phyloP scores from a whole-genome alignment of 1,140 invertebrate genomes.

The Ceratina australensis region DNA sequence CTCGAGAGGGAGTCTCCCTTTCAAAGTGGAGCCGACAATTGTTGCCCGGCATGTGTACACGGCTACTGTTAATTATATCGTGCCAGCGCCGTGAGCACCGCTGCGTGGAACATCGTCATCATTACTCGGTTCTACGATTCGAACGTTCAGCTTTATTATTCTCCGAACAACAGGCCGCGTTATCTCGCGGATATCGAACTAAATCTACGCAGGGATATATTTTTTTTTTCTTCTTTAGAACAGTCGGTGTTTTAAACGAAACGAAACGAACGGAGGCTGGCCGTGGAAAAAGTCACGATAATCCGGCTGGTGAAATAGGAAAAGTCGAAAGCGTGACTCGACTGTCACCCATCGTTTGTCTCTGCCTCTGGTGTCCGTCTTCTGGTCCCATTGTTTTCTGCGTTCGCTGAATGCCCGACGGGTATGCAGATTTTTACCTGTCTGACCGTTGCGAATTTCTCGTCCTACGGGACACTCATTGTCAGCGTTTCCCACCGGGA shows the following conservation, averaged over 20 bases:
- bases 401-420: not conserved
- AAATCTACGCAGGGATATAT: too few species aligned
- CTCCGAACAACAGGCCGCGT: slow-evolving; percentile 11
- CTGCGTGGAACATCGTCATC: slow-evolving; percentile 35
- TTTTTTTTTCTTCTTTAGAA: too few species aligned
- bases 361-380: slow-evolving; percentile 6
- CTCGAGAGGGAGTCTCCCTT: slow-evolving; percentile 39
- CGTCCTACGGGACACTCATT: not conserved
- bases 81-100: slow-evolving; percentile 42
- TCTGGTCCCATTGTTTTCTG: slow-evolving; percentile 35
- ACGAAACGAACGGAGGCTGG: not conserved
- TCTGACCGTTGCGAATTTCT: slow-evolving; percentile 44
- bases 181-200: slow-evolving; percentile 15
- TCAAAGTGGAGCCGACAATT: slow-evolving; percentile 62
- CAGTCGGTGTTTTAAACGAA: not conserved
- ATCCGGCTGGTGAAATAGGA: slow-evolving; percentile 17
- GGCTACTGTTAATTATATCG: slow-evolving; percentile 65
- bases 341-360: slow-evolving; percentile 39
- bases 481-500: slow-evolving; percentile 1
- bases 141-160: slow-evolving; percentile 51
- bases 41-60: slow-evolving; percentile 42
- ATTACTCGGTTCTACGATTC: slow-evolving; percentile 52
- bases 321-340: slow-evolving; percentile 54
- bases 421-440: slow-evolving; percentile 59
- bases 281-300: slow-evolving; percentile 13